Conservation (phyloP, 2,888 invertebrate species). For the Arge pagana region DNA sequence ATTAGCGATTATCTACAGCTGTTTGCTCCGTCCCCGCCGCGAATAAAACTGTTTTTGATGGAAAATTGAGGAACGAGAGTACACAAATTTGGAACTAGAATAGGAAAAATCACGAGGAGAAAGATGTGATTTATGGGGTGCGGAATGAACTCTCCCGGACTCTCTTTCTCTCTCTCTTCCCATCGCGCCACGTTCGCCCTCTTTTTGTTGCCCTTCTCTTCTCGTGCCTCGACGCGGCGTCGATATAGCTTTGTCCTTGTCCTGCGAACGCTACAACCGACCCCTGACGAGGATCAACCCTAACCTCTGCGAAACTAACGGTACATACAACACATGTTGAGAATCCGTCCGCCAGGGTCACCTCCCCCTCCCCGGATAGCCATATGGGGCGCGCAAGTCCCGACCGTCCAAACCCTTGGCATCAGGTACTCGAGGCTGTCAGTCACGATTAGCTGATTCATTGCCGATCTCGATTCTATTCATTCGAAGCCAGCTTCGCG, state of each 20-base stretch:
- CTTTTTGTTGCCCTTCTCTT: background rate
- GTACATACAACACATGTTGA: slow-evolving; percentile 15
- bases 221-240: background rate
- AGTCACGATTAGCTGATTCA: slow-evolving; percentile 13
- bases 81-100: too few species aligned
- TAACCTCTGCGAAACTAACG: slow-evolving; percentile 16
- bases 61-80: too few species aligned
- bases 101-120: too few species aligned
- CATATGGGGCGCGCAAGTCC: slow-evolving; percentile 1
- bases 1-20: too few species aligned
- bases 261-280: background rate
- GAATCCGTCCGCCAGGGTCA: too few species aligned
- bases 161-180: slow-evolving; percentile 2
- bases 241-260: slow-evolving; percentile 2
- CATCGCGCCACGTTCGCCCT: background rate
- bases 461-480: slow-evolving; percentile 2
- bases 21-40: too few species aligned
- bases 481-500: too few species aligned
- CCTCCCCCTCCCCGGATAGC: background rate
- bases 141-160: slow-evolving; percentile 26
- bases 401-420: background rate
- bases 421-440: background rate
- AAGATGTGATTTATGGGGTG: slow-evolving; percentile 37
- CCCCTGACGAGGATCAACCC: slow-evolving; percentile 6
- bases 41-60: too few species aligned